These are phyloP conservation scores for Copidosoma floridanum DNA, from an alignment of 1,140 invertebrate genomes.

Conservation along the genomic window DNA sequence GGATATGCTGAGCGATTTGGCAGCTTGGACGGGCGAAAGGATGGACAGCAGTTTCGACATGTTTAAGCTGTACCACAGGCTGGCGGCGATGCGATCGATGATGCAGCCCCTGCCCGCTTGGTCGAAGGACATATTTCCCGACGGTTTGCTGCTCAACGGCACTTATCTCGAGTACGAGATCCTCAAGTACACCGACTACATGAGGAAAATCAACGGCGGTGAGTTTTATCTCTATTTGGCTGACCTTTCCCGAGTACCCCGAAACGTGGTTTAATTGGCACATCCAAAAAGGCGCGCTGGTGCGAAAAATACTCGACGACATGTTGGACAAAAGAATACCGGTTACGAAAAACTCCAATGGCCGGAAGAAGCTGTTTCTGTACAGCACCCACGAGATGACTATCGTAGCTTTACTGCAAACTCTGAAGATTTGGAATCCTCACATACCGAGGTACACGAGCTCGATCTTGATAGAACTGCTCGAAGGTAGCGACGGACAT, in stretches of 20 bases:
- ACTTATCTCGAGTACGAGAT: conserved; percentile 48
- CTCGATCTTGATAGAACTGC: conserved; percentile 50
- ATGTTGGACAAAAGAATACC: too few species aligned
- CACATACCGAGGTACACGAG: conserved; percentile 60
- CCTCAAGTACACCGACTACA: conserved; percentile 50
- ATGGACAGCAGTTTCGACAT: conserved; percentile 30
- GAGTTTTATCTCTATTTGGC: conserved; percentile 1
- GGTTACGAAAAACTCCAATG: neutral
- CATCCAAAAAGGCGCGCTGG: conserved; percentile 4
- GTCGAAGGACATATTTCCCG: conserved; percentile 35
- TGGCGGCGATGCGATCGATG: conserved; percentile 29
- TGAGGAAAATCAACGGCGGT: conserved; percentile 54
- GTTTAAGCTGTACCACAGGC: conserved; percentile 39
- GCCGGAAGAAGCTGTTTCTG: conserved; percentile 55
- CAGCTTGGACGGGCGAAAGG: conserved; percentile 31
- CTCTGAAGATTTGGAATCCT: conserved; percentile 63
- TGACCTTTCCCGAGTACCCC: too few species aligned
- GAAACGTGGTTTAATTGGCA: too few species aligned
- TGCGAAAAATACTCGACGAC: conserved; percentile 4
- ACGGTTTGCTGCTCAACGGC: conserved; percentile 29
- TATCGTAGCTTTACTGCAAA: conserved; percentile 64
- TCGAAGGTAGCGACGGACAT: conserved; percentile 21
- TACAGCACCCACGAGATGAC: conserved; percentile 72
- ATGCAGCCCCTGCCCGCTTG: conserved; percentile 39
- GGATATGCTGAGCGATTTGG: conserved; percentile 33